Evolutionary conservation across 1,140 invertebrate species (phyloP).

Genomic region (Trypoxylus dichotomus): DNA sequence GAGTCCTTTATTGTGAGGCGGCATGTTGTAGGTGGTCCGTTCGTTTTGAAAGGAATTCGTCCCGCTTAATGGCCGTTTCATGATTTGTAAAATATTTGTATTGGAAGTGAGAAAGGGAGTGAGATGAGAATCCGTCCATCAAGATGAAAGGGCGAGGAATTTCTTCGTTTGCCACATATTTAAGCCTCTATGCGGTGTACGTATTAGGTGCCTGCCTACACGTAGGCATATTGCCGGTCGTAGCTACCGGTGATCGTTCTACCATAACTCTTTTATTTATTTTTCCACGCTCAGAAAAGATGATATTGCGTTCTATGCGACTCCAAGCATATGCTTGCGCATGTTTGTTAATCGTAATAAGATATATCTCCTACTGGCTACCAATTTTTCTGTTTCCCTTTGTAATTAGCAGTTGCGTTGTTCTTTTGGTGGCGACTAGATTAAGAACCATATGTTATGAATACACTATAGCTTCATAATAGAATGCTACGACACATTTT

Average conservation of each 20-base stretch:
- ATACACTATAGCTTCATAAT: not conserved
- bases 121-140: slow-evolving; percentile 1
- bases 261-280: slow-evolving; percentile 13
- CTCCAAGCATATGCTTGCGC: not conserved
- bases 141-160: not conserved
- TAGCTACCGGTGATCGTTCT: not conserved
- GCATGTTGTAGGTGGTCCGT: slow-evolving; percentile 30
- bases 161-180: not conserved
- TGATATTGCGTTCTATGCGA: not conserved
- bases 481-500: too few relatives aligned
- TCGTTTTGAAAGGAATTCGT: slow-evolving; percentile 31
- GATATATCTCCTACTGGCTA: not conserved
- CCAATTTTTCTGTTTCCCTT: too few relatives aligned
- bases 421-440: too few relatives aligned
- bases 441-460: too few relatives aligned
- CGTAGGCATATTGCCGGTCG: not conserved
- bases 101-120: slow-evolving; percentile 22
- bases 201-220: not conserved
- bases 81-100: slow-evolving; percentile 33
- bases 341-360: not conserved
- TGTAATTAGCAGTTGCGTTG: too few relatives aligned
- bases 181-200: not conserved
- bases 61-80: slow-evolving; percentile 28
- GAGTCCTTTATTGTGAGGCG: slow-evolving; percentile 15
- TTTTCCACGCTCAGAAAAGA: not conserved